Evolutionary conservation across 2,888 invertebrate genomes (phyloP).

Genomic region (Lamellibrachia columna): DNA sequence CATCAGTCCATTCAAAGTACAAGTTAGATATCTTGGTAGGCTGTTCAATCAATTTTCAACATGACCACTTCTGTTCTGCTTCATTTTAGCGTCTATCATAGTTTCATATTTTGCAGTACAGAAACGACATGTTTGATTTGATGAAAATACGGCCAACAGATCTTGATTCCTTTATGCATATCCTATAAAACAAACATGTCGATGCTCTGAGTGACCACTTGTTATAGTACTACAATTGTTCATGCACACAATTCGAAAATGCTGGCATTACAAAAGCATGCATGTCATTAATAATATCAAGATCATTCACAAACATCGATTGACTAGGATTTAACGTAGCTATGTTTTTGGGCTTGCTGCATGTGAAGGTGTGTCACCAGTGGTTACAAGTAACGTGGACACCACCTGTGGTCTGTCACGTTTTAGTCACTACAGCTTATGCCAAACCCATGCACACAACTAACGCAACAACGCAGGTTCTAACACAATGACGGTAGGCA

Average conservation of each 20-base stretch:
- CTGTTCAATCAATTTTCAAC: too few species aligned
- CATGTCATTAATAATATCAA: constrained; percentile 16
- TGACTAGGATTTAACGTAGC: not conserved
- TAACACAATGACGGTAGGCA: not conserved
- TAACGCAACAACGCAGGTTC: not conserved
- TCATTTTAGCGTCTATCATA: too few species aligned
- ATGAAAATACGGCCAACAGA: not conserved
- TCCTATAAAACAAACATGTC: not conserved
- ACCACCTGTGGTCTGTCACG: too few species aligned
- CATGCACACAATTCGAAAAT: not conserved
- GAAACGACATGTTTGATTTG: too few species aligned
- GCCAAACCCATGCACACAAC: not conserved
- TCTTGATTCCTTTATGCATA: not conserved
- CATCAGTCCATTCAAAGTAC: too few species aligned
- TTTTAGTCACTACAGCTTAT: not conserved
- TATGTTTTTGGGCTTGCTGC: not conserved
- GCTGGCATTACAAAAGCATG: not conserved
- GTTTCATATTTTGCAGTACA: too few species aligned
- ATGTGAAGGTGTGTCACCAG: not conserved
- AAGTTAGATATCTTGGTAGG: too few species aligned
- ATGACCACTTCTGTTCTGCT: too few species aligned
- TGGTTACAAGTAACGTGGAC: not conserved
- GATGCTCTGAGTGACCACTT: not conserved
- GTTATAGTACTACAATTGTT: not conserved
- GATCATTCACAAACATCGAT: not conserved